Base-by-base conservation (phyloP, 53 echinoderm and acorn worm genomes). In the Zoroaster sp. region DNA sequence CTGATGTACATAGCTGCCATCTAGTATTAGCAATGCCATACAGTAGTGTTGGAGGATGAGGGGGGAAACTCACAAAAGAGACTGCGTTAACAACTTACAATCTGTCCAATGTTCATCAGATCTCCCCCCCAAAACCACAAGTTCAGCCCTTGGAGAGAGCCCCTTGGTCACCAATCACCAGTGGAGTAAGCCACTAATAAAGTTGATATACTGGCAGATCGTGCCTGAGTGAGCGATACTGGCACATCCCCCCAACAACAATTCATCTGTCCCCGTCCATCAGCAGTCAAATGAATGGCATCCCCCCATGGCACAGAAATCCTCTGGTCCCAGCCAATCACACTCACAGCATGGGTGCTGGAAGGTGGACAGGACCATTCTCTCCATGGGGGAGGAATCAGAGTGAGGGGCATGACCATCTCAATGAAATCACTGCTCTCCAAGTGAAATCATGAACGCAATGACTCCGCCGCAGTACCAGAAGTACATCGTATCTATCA, bases 281-380 rank as follows among this genome's bases (percentile, higher is more conserved):
- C 82, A 82, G 67, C 79, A 38, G 38, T 23, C 68, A 41, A 42
- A 66, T 82, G 68, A 68, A 68, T 67, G 82, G 34, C 43, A 66
- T 82, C 82, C 82, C 49, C 63, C 82, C 67, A 14, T 67, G 82
- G 82, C 82, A 67, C 30, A 79, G 65, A 42, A 82, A 82, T 82
- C 82, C 66, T 28, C 66, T 40, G 42, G 82, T 82, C 82, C 82
- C 66, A 30, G 66, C 66, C 82, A 67, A 82, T 82, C 67, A 82
- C 30, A 43, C 66, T 67, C 68, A 67, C 66, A 67, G 82, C 65
- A 41, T 21, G 68, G 80, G 82, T 67, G 66, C 66, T 67, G 41
- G 40, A 28, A 46, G 20, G 66, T 32, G 82, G 42, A 30, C 23
- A n/a, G 43, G 15, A 35, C 82, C 66, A 82, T 67, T 82, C 33